Base-by-base conservation (phyloP, 2,113 vertebrate genomes). In the Galemys pyrenaicus region DNA sequence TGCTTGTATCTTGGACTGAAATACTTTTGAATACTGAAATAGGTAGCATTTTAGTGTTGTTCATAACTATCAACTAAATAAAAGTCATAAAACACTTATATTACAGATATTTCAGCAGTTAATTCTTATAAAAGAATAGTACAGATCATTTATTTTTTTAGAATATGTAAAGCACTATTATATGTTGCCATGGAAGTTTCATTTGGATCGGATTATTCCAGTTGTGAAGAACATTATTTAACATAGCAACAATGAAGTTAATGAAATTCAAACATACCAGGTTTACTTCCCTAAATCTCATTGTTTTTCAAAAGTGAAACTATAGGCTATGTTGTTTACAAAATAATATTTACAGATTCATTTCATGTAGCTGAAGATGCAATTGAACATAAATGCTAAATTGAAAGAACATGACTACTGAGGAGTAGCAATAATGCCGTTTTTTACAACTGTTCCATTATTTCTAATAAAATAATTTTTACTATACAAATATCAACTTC, bases 301-400 rank as follows among this genome's bases (percentile, higher is more conserved):
- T 64, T 44, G 54, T 56, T 56, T 6, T 56, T 12, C 56, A 58
- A 74, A 54, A 58, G 4, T n/a, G 2, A 68, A 56, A 77, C 12
- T 54, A 37, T 56, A 4, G 26, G 37, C 20, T 58, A 0, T 35
- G 26, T 1, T 39, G 7, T 84, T 85, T 37, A 19, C 20, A 71
- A 58, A 67, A 12, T 20, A 68, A 46, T 77, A 71, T 35, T 94
- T 79, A 62, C 9, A 67, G 7, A 1, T 60, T 17, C 65, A 58
- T 3, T 73, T 82, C 20, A 83, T 60, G 64, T 35, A 62, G 15
- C 2, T 6, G 3, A 85, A 65, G 19, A 19, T 9, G 3, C 22
- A 77, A 77, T 94, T 79, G 41, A 65, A 94, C 44, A 89, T 70
- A 87, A 88, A 73, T 51, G n/a, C 11, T 51, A 91, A 64, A 78